Percentiles rank a stretch among this genome's conserved stretches.
phyloP scores from a whole-genome alignment of 1,140 invertebrate genomes.

The Pseudoatta argentina region DNA sequence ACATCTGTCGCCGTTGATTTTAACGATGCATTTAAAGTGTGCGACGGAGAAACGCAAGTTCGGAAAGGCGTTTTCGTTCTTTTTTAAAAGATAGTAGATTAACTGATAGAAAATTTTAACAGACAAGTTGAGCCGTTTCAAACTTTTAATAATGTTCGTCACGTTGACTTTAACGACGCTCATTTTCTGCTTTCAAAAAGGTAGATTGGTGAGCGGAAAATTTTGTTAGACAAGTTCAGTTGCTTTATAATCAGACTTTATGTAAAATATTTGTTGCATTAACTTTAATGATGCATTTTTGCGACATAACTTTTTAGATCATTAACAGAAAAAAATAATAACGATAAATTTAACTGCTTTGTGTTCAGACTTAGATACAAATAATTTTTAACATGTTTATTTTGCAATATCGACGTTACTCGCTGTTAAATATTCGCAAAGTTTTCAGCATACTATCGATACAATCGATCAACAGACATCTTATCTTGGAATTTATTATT shows the following conservation, averaged over 20 bases:
- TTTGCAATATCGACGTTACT: neutral
- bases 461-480: slow-evolving; percentile 10
- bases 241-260: neutral
- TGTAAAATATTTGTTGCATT: neutral
- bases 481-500: neutral
- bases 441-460: neutral
- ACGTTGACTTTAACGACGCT: neutral
- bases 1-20: neutral
- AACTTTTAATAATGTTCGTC: neutral
- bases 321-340: neutral
- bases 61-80: neutral
- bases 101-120: neutral
- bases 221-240: neutral
- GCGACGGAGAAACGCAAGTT: neutral
- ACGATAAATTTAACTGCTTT: neutral
- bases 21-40: neutral
- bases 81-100: neutral
- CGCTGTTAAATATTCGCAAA: neutral
- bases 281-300: neutral
- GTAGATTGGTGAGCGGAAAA: neutral
- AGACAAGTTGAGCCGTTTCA: neutral
- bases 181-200: neutral
- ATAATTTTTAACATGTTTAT: neutral
- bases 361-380: neutral
- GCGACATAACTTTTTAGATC: neutral